These are phyloP conservation scores for Sebastes kiyomatsui DNA, from an alignment of 2,797 vertebrate species.

Conservation along the genomic window DNA sequence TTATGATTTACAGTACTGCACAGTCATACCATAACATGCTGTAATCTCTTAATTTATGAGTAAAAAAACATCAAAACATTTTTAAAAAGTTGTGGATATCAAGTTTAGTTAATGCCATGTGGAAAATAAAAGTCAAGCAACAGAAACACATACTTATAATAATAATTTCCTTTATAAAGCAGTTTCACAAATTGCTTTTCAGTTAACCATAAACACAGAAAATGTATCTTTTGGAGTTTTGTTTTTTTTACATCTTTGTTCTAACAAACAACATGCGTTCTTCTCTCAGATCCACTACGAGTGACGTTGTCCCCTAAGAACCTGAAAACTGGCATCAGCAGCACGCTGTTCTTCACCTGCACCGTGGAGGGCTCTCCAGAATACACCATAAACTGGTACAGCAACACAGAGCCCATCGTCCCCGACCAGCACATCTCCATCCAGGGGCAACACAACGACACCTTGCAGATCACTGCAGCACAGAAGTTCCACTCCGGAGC, in stretches of 20 bases:
- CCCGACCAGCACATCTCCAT: conserved; percentile 95
- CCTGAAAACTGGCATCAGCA: conserved; percentile 97
- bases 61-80: background rate
- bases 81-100: background rate
- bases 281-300: conserved; percentile 89
- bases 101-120: background rate
- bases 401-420: conserved; percentile 91
- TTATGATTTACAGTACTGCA: background rate
- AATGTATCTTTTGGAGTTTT: background rate
- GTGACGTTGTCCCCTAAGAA: conserved; percentile 98
- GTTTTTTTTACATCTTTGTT: background rate
- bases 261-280: background rate
- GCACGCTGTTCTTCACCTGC: conserved; percentile 96
- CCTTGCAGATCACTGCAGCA: conserved; percentile 94
- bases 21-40: background rate
- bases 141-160: background rate
- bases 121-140: background rate
- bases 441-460: conserved; percentile 96
- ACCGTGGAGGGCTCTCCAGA: conserved; percentile 93
- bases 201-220: background rate
- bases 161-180: background rate
- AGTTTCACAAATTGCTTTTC: background rate
- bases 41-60: background rate
- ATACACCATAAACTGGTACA: conserved; percentile 94
- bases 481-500: conserved; percentile 97